Conservation (phyloP, 2,888 invertebrate species). For the Platycheirus rosarum region DNA sequence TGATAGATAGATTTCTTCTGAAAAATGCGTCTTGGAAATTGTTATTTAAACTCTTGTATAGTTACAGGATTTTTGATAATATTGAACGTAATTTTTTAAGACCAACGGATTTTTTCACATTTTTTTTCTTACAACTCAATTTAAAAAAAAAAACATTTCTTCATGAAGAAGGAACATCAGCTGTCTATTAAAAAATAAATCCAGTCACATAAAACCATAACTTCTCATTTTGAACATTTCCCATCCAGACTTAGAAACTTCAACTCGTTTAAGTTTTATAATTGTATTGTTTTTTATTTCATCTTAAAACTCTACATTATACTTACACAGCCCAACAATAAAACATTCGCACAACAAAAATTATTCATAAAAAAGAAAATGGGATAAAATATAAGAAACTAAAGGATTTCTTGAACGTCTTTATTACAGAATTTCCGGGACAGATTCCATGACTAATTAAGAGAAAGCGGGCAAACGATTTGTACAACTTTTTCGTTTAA, state of each 20-base stretch:
- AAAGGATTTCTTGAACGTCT: no score
- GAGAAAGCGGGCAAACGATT: slow-evolving; percentile 27
- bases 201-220: no score
- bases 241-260: neutral
- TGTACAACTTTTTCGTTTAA: slow-evolving; percentile 34
- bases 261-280: slow-evolving; percentile 10
- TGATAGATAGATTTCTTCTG: no score
- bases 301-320: slow-evolving; percentile 17
- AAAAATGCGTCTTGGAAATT: no score
- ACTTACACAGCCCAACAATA: slow-evolving; percentile 4
- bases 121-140: no score
- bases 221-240: neutral
- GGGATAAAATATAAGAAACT: slow-evolving; percentile 5
- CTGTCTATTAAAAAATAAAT: no score
- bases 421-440: slow-evolving; percentile 46
- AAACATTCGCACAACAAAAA: slow-evolving; percentile 13
- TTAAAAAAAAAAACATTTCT: no score
- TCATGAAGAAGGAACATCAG: no score
- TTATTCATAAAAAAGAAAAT: slow-evolving; percentile 14
- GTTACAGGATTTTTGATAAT: no score
- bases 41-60: no score
- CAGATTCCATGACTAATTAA: slow-evolving; percentile 46
- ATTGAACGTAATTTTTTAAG: no score
- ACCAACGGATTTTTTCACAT: no score
- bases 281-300: slow-evolving; percentile 6